A percentile compares a stretch with the other conserved stretches of the same genome.
Conservation (phyloP, 2,888 invertebrate genomes). For the Charanyca ferruginea region DNA sequence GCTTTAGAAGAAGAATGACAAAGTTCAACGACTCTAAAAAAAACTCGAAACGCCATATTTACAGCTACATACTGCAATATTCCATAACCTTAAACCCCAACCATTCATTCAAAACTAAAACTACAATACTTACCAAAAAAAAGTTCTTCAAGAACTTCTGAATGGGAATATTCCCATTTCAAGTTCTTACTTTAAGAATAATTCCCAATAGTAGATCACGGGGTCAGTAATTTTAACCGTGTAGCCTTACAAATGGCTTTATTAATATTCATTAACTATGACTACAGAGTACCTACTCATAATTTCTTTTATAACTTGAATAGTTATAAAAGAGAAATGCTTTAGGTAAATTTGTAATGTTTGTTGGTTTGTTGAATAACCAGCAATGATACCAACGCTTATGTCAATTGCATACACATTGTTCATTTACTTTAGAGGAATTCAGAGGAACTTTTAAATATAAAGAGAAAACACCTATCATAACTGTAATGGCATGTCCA, state of each 20-base stretch:
- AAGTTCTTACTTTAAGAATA: conserved; percentile 29
- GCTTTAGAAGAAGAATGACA: not conserved
- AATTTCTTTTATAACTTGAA: too few species aligned
- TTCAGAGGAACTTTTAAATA: too few species aligned
- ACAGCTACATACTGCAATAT: not conserved
- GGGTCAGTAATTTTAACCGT: conserved; percentile 27
- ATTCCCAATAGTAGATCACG: conserved; percentile 44
- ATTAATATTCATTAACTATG: not conserved
- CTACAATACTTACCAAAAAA: conserved; percentile 49
- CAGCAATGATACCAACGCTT: too few species aligned
- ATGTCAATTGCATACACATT: too few species aligned
- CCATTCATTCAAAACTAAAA: not conserved
- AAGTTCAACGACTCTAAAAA: too few species aligned
- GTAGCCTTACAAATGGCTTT: conserved; percentile 40
- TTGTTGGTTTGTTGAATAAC: too few species aligned
- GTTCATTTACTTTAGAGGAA: too few species aligned
- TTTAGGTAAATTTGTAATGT: too few species aligned
- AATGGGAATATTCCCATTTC: conserved; percentile 59
- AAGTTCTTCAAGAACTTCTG: conserved; percentile 53
- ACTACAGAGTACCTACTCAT: not conserved
- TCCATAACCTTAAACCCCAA: conserved; percentile 31
- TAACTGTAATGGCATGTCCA: too few species aligned
- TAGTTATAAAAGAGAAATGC: not conserved
- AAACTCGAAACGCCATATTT: not conserved
- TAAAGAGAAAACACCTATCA: too few species aligned